Base-by-base conservation (phyloP, 2,797 vertebrate genomes). In the Liasis olivaceus region DNA sequence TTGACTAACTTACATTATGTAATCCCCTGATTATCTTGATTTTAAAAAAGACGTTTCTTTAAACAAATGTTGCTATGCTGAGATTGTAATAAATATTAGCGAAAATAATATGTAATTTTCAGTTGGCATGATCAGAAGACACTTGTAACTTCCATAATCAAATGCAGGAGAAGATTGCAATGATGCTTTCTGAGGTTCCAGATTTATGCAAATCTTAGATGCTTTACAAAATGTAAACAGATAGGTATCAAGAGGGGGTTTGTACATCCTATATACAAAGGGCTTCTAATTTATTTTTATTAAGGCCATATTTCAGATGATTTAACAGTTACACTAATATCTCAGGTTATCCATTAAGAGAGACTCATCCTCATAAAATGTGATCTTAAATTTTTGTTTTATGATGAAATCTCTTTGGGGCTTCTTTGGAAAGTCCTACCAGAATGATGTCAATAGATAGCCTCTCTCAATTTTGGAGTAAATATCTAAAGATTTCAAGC, bases 191-290 rank as follows among this genome's bases (percentile, higher is more conserved):
- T 90, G 91, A 42, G 14, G 63, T 93, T 84, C 62, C 93, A n/a
- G 91, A 91, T 94, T 94, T 94, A 56, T 64, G 1, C 90, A 81
- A 66, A 92, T 95, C 69, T 92, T 94, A 95, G 93, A 91, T 81
- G 47, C 26, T 95, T 94, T 84, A 90, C 3, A 89, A 93, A 94
- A 94, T 92, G 90, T 94, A 94, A 95, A 96, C 62, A 95, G 72
- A 62, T 93, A 95, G 91, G 92, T 95, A 92, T 95, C 91, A 95
- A 58, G 81, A 95, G 90, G 90, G n/a, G 54, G 36, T 95, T 95
- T 92, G 11, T 90, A 93, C 63, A 93, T 95, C 81, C 87, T 93
- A 56, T 87, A 87, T 91, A 95, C 92, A 96, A 96, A 95, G 28
- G 69, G 94, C 26, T 62, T 64, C 3, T 95, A 92, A 95, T 95